Evolutionary conservation across 92 coral and sea anemone genomes (phyloP).

Genomic region (Porites divaricata): DNA sequence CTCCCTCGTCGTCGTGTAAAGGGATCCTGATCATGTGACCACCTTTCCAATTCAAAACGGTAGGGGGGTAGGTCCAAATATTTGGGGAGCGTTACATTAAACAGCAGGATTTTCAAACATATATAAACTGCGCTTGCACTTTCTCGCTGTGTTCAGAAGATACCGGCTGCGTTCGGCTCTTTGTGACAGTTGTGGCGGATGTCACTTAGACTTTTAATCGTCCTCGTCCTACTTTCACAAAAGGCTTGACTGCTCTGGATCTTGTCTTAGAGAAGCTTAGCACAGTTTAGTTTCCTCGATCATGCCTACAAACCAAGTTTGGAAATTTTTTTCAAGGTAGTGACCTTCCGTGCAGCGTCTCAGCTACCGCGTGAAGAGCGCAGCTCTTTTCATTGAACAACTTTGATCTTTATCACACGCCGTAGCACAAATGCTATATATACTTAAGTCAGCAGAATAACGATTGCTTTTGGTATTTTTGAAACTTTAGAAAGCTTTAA

Average conservation of each 20-base stretch:
- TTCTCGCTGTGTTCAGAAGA: no score
- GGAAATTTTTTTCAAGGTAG: conserved; percentile 15
- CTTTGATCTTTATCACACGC: conserved; percentile 9
- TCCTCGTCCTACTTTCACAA: conserved; percentile 2
- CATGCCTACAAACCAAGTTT: conserved; percentile 15
- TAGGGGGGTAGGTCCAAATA: no score
- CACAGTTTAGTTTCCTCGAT: neutral
- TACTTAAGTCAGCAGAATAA: neutral
- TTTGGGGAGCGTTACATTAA: no score
- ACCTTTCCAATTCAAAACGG: no score
- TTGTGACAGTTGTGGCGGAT: no score
- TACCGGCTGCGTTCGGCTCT: no score
- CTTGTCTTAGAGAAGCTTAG: conserved; percentile 11
- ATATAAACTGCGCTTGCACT: no score
- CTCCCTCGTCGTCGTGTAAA: no score
- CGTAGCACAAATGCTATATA: conserved; percentile 1
- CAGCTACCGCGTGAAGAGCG: neutral
- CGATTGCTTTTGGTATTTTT: no score
- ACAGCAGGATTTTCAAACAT: no score
- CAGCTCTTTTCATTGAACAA: conserved; percentile 9
- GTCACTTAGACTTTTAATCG: conserved; percentile 6
- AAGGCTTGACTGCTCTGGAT: conserved; percentile 2
- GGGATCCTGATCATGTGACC: no score
- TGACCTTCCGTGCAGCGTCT: neutral
- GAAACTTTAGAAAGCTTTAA: no score